These are phyloP conservation scores for Drosophila quadrilineata DNA, from an alignment of 1,140 invertebrate genomes.

Conservation along the genomic window DNA sequence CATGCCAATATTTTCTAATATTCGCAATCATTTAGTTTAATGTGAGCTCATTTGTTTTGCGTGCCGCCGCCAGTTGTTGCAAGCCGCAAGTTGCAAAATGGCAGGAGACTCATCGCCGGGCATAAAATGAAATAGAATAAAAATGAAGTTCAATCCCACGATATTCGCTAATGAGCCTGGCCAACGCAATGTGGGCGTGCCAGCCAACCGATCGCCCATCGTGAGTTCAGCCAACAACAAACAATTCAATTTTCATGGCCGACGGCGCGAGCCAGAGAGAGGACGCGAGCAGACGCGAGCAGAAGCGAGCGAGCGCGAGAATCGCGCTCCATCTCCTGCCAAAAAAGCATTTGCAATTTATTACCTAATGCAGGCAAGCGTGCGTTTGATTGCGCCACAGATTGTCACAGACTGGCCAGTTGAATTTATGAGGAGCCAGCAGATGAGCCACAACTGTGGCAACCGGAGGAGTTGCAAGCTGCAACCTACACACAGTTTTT, in stretches of 20 bases:
- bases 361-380: slow-evolving; percentile 71
- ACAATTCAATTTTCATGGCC: slow-evolving; percentile 74
- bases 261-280: slow-evolving; percentile 39
- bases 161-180: slow-evolving; percentile 73
- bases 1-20: slow-evolving; percentile 75
- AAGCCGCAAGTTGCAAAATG: neutral
- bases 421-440: slow-evolving; percentile 35
- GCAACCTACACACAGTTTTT: neutral
- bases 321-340: too few species aligned
- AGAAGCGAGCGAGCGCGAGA: too few species aligned
- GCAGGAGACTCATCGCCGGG: slow-evolving; percentile 52
- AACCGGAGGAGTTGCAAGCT: neutral
- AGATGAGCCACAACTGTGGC: neutral
- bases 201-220: slow-evolving; percentile 30
- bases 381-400: slow-evolving; percentile 65
- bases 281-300: too few species aligned
- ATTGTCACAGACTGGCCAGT: slow-evolving; percentile 38
- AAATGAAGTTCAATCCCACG: slow-evolving; percentile 50
- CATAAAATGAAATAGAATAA: slow-evolving; percentile 44
- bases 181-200: slow-evolving; percentile 73
- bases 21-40: slow-evolving; percentile 78
- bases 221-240: slow-evolving; percentile 68
- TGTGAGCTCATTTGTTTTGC: slow-evolving; percentile 72
- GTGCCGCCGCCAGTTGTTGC: slow-evolving; percentile 32
- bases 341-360: slow-evolving; percentile 70